Evolutionary conservation across 2,888 invertebrate species (phyloP), one percentile per base, ranked within the genome.

Genomic region (Coelogynopora nodosa): DNA sequence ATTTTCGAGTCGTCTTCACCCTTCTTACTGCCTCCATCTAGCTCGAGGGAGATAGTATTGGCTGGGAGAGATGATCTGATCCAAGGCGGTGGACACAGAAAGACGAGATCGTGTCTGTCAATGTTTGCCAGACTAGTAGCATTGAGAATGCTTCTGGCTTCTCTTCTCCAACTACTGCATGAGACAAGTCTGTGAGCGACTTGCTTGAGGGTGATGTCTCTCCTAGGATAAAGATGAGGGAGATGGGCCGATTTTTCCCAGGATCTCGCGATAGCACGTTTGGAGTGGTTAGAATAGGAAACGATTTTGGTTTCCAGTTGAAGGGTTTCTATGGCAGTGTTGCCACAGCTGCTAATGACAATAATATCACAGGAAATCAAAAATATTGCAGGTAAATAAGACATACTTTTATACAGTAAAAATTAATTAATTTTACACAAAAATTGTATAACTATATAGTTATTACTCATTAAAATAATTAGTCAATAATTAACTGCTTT

Each of bases 291-390:
- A 23, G 74, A 13, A 26, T 74, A 74, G 23, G 74, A 74, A 5
- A 74, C 23, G 74, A 74, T 5, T 26, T 23, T 74, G 74, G 74
- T 74, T 23, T 74, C 74, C 23, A 13, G 27, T 74, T 23, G 27
- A 74, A 74, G 74, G 23, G 74, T 74, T 23, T 74, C 74, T n/a
- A 74, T 74, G 74, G 74, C n/a, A n/a, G n/a, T n/a, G n/a, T n/a
- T n/a, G n/a, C n/a, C n/a, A n/a, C n/a, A n/a, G n/a, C n/a, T n/a
- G n/a, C n/a, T n/a, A n/a, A n/a, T n/a, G n/a, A n/a, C n/a, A n/a
- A n/a, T n/a, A n/a, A n/a, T n/a, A n/a, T n/a, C n/a, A n/a, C n/a
- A n/a, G n/a, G n/a, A n/a, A n/a, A n/a, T n/a, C n/a, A n/a, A n/a
- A n/a, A n/a, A n/a, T n/a, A n/a, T n/a, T n/a, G n/a, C n/a, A n/a